Evolutionary conservation across 2,113 vertebrate species (phyloP).

Genomic region (Cyanoramphus novaezelandiae): DNA sequence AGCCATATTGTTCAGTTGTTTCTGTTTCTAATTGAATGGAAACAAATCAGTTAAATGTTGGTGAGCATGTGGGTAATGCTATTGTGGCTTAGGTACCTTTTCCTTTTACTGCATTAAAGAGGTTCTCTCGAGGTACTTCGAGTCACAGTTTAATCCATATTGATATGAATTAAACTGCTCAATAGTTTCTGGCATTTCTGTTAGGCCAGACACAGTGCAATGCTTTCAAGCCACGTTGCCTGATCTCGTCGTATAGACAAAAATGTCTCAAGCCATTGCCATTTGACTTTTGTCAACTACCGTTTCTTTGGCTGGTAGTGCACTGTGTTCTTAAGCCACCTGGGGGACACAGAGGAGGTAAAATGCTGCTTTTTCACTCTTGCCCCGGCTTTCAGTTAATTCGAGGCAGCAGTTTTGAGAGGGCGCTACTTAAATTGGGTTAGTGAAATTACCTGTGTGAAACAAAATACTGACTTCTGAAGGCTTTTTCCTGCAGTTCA

Average conservation of each 20-base stretch:
- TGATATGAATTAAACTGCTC: background rate
- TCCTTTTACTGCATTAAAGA: background rate
- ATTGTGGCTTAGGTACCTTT: background rate
- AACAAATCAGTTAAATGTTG: background rate
- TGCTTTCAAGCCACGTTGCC: fast-evolving
- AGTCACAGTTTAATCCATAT: background rate
- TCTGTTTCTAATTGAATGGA: background rate
- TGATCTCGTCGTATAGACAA: background rate
- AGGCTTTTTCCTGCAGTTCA: background rate
- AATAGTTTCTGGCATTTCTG: background rate
- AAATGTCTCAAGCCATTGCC: background rate
- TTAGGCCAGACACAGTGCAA: background rate
- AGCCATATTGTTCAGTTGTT: background rate
- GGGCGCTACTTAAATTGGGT: background rate
- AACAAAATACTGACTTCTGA: background rate
- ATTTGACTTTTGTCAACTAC: background rate
- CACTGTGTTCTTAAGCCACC: background rate
- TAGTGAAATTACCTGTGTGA: background rate
- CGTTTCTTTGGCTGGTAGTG: background rate
- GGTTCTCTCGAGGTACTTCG: background rate
- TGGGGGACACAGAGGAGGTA: background rate
- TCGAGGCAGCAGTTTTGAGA: background rate
- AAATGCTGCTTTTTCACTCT: background rate
- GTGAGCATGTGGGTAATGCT: background rate
- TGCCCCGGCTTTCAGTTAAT: background rate